Percentiles rank a stretch among this genome's conserved stretches.
These are phyloP conservation scores for Nemotelus pantherinus DNA, from an alignment of 2,888 invertebrate species.

Conservation along the genomic window DNA sequence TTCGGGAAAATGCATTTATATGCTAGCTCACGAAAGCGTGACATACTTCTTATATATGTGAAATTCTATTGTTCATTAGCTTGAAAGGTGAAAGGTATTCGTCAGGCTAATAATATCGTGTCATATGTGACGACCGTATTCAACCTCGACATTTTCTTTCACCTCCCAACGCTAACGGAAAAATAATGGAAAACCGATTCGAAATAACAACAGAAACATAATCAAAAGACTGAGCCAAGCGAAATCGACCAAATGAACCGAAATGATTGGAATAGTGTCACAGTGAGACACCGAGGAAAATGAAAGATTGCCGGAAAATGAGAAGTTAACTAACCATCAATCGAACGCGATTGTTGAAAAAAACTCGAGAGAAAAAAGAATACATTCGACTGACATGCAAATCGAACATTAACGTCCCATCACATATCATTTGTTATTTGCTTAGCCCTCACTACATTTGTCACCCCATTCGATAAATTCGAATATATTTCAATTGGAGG, in stretches of 20 bases:
- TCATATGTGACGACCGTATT: too few relatives aligned
- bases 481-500: slow-evolving; percentile 4
- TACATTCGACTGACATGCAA: slow-evolving; percentile 27
- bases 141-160: too few relatives aligned
- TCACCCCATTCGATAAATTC: slow-evolving; percentile 14
- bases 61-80: too few relatives aligned
- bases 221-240: not conserved
- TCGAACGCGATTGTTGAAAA: not conserved
- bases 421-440: slow-evolving; percentile 34
- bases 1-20: not conserved
- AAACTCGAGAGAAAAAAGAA: not conserved
- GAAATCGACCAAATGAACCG: not conserved
- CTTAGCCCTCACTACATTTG: not conserved
- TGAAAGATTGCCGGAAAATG: not conserved
- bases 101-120: too few relatives aligned
- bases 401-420: slow-evolving; percentile 35
- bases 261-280: not conserved
- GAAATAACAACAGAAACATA: not conserved
- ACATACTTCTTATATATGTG: too few relatives aligned
- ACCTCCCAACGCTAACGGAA: not conserved
- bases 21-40: too few relatives aligned
- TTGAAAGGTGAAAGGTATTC: too few relatives aligned
- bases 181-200: not conserved
- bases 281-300: slow-evolving; percentile 4
- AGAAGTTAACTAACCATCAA: not conserved